A percentile compares a stretch with the other conserved stretches of the same genome.
Conservation (phyloP, 2,888 invertebrate genomes). For the Eutolmus rufibarbis region DNA sequence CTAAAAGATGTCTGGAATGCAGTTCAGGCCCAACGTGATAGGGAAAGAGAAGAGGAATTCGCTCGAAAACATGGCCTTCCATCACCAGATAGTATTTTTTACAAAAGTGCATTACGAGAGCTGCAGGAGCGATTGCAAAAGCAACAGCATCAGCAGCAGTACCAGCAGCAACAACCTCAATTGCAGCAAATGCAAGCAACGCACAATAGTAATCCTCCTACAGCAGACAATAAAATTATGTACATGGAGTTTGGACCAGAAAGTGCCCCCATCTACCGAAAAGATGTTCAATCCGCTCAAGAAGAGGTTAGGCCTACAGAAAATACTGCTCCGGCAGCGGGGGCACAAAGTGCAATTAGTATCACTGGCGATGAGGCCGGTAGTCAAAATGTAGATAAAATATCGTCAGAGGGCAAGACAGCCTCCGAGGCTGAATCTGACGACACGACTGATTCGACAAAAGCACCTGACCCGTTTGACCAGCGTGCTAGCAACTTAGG, state of each 20-base stretch:
- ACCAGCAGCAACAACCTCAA: conserved; percentile 36
- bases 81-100: conserved; percentile 25
- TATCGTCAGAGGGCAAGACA: conserved; percentile 28
- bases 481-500: conserved; percentile 5
- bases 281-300: conserved; percentile 6
- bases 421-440: not conserved
- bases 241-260: conserved; percentile 51
- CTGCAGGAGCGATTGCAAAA: conserved; percentile 52
- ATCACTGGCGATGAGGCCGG: conserved; percentile 45
- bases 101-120: conserved; percentile 17
- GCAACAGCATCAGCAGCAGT: conserved; percentile 51
- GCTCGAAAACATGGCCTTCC: conserved; percentile 57
- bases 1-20: conserved; percentile 78
- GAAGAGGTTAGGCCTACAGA: conserved; percentile 23
- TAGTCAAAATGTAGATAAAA: conserved; percentile 28
- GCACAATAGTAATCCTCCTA: not conserved
- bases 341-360: conserved; percentile 48
- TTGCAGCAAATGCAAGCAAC: conserved; percentile 16
- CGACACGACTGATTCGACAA: conserved; percentile 44
- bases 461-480: not conserved
- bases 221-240: conserved; percentile 47
- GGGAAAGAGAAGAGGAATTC: conserved; percentile 61
- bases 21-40: conserved; percentile 66
- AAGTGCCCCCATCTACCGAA: conserved; percentile 20
- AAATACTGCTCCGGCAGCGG: not conserved